These are phyloP conservation scores for Dendropsophus ebraccatus DNA, from an alignment of 2,113 vertebrate genomes.

Conservation along the genomic window DNA sequence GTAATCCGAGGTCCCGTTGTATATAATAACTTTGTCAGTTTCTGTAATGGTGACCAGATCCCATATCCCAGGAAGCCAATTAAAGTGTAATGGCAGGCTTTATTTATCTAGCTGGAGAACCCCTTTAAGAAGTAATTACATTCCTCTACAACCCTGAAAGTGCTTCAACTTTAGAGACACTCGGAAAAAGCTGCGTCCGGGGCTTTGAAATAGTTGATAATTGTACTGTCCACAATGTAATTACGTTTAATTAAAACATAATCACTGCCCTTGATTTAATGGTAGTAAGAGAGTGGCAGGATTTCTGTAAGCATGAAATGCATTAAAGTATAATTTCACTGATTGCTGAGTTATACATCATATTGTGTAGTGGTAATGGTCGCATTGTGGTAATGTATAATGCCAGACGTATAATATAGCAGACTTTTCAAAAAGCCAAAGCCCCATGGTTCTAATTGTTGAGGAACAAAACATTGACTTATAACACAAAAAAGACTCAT, in stretches of 20 bases:
- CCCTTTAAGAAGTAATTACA: conserved; percentile 13
- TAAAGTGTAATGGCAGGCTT: not conserved
- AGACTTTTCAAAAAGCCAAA: not conserved
- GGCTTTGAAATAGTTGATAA: conserved; percentile 21
- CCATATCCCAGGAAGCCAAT: not conserved
- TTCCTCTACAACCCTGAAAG: not conserved
- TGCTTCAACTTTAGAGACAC: not conserved
- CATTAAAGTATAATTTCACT: conserved; percentile 31
- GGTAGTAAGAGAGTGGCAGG: conserved; percentile 2
- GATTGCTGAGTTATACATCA: conserved; percentile 13
- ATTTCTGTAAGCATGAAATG: not conserved
- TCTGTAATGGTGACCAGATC: too few relatives aligned
- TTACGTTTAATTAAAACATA: conserved; percentile 51
- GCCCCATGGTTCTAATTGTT: not conserved
- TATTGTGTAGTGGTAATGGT: conserved; percentile 29
- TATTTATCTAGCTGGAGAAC: not conserved
- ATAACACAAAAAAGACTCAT: not conserved
- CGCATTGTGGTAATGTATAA: not conserved
- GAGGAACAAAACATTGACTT: not conserved
- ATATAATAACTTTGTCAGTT: too few relatives aligned
- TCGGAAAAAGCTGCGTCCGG: conserved; percentile 6
- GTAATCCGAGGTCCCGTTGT: too few relatives aligned
- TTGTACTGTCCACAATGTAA: conserved; percentile 41
- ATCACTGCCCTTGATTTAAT: conserved; percentile 42
- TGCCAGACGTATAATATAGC: not conserved